Conservation (phyloP, 2,797 vertebrate species). For the Falco concolor region DNA sequence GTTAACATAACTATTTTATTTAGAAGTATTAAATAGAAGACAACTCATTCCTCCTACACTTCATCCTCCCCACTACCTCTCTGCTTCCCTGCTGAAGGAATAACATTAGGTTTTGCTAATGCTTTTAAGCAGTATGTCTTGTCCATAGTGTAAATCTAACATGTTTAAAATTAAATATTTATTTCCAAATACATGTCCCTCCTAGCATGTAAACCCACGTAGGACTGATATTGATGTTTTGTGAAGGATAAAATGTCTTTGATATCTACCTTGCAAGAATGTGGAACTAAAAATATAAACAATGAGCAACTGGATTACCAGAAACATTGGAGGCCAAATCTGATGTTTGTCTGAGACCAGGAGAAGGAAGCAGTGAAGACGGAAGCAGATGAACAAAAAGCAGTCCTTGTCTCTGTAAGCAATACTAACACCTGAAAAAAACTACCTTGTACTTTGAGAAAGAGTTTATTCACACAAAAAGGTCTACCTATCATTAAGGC, state of each 20-base stretch:
- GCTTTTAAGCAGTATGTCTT: background rate
- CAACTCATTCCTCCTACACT: background rate
- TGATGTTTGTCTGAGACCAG: background rate
- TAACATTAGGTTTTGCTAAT: background rate
- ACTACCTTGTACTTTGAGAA: background rate
- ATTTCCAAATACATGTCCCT: background rate
- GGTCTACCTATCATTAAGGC: background rate
- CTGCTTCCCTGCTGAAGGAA: background rate
- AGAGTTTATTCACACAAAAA: background rate
- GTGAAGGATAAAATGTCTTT: background rate
- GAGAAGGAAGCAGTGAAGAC: background rate
- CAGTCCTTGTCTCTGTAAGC: background rate
- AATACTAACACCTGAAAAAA: background rate
- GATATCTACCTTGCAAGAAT: background rate
- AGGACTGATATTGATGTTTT: background rate
- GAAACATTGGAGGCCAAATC: background rate
- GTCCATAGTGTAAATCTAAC: background rate
- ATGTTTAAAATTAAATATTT: background rate
- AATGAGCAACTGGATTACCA: background rate
- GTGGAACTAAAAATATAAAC: background rate
- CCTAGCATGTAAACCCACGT: background rate
- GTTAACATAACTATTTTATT: background rate
- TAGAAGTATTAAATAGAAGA: background rate
- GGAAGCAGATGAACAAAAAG: background rate
- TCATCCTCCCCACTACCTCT: background rate